A percentile compares a stretch with the other conserved stretches of the same genome.
These are phyloP conservation scores for Rotaria magnacalcarata DNA, from an alignment of 2,888 invertebrate species.

Conservation along the genomic window DNA sequence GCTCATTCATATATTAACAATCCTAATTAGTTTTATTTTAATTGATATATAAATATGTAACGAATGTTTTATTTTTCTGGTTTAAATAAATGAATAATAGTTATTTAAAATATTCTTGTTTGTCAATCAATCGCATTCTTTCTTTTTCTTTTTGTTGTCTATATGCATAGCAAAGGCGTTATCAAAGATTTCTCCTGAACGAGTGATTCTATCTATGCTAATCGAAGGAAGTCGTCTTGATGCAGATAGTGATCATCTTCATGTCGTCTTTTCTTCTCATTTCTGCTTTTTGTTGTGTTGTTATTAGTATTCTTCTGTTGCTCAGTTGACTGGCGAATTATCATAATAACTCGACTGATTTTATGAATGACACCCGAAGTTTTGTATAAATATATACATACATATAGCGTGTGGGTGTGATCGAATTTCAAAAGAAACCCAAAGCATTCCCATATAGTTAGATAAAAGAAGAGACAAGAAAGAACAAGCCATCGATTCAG, in stretches of 20 bases:
- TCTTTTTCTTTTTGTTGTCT: not conserved
- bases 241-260: conserved; percentile 1
- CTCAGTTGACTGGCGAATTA: conserved; percentile 1
- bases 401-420: not conserved
- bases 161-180: not conserved
- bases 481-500: not conserved
- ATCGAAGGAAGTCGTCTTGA: conserved; percentile 16
- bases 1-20: not conserved
- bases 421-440: conserved; percentile 22
- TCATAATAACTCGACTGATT: conserved; percentile 4
- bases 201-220: conserved; percentile 11
- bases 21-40: not conserved
- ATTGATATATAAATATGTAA: not conserved
- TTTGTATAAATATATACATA: not conserved
- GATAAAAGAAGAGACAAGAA: not conserved
- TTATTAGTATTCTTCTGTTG: not conserved
- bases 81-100: not conserved
- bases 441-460: not conserved
- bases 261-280: conserved; percentile 11
- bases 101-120: not conserved
- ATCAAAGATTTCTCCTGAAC: not conserved
- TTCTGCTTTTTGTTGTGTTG: not conserved
- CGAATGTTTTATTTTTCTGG: not conserved
- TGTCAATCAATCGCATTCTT: not conserved
- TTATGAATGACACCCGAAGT: not conserved